Evolutionary conservation across 2,113 vertebrate genomes (phyloP), one percentile per base, ranked within the genome.

Genomic region (Corythornis vintsioides): DNA sequence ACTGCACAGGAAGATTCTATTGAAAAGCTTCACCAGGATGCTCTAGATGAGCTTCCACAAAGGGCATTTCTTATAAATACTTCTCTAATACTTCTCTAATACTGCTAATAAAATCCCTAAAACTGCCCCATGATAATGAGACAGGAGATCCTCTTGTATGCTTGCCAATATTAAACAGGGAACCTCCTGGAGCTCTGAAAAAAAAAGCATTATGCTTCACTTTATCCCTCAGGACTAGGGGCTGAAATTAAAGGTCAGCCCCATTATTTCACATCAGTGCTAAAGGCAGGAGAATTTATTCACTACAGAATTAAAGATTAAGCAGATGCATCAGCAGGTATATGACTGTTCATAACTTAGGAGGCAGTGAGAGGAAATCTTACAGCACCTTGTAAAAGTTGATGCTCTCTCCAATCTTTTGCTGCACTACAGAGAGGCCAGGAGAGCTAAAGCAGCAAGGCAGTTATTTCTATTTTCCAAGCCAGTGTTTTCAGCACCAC

Each of bases 231-330:
- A 91, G 91, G 73, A 91, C 42, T 26, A 45, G 60, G 80, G 50
- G 90, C 73, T 95, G 86, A 95, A 96, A 94, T 96, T 92, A 96
- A 96, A 96, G 96, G 94, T 96, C 94, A 96, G 83, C 76, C 42
- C 88, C 93, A 95, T 96, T 95, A 95, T 84, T 95, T 92, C 86
- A 92, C 73, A 94, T 93, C 71, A 95, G 70, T 70, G 86, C 83
- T 88, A 83, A 93, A 95, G 91, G 90, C 90, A 92, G 82, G 65
- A 89, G 90, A 92, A 94, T 81, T 94, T 95, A 93, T 93, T 93
- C 92, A 82, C 90, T 84, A 66, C 70, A 92, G 93, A 96, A 95
- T 94, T 90, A 92, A 96, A 95, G 91, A 95, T 91, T 93, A 94
- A 92, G 61, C 77, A 84, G 88, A 88, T 88, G 90, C 63, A 70